Percentiles rank a stretch among this genome's conserved stretches.
Conservation (phyloP, 2,888 invertebrate genomes). For the Lasioglossum figueresi region DNA sequence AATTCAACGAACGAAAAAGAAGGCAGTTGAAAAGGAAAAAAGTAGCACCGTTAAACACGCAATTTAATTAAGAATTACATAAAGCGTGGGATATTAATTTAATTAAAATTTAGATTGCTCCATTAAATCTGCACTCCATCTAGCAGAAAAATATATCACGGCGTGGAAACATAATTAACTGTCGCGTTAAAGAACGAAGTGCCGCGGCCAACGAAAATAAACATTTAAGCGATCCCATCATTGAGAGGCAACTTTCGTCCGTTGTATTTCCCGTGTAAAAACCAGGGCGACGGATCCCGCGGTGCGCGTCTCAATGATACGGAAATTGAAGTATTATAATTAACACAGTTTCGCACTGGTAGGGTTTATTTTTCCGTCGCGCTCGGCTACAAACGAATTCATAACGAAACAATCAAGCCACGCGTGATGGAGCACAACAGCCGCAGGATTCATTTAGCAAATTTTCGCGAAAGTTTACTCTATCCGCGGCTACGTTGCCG, state of each 20-base stretch:
- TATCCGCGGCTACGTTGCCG: background rate
- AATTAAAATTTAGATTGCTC: background rate
- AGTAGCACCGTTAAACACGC: background rate
- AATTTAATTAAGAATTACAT: background rate
- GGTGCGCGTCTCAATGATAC: background rate
- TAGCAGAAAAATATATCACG: background rate
- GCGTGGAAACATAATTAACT: background rate
- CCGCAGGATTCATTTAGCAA: constrained; percentile 36
- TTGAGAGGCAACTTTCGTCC: background rate
- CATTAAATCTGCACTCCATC: background rate
- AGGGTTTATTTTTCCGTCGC: constrained; percentile 13
- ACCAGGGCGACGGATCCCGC: background rate
- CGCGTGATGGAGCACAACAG: constrained; percentile 4
- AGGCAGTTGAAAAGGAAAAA: background rate
- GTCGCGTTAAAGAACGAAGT: background rate
- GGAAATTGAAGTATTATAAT: constrained; percentile 36
- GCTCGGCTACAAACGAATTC: constrained; percentile 36
- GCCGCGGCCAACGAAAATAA: background rate
- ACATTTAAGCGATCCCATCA: background rate
- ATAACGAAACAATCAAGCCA: constrained; percentile 41
- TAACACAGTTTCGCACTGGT: constrained; percentile 16
- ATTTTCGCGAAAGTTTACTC: constrained; percentile 48
- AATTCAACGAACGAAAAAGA: background rate
- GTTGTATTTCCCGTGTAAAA: background rate
- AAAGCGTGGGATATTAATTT: background rate